Percentiles rank a stretch among this genome's conserved stretches.
These are phyloP conservation scores for Morpho achilles DNA, from an alignment of 2,888 invertebrate species.

Conservation along the genomic window DNA sequence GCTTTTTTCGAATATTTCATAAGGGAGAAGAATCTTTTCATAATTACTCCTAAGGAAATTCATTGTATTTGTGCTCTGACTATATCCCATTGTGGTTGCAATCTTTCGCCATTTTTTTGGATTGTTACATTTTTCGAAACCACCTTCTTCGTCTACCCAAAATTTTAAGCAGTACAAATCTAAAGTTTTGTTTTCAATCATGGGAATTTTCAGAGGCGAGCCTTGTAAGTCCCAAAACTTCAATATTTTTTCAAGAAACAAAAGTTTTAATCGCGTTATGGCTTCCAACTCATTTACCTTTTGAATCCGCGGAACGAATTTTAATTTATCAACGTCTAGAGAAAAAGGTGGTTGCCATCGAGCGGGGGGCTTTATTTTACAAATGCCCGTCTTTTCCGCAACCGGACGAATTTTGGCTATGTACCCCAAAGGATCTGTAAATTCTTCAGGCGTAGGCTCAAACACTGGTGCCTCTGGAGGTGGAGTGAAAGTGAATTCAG, in stretches of 20 bases:
- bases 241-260: conserved; percentile 85
- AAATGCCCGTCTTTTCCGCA: conserved; percentile 86
- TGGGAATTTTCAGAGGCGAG: conserved; percentile 81
- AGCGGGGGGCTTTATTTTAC: conserved; percentile 87
- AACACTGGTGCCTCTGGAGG: conserved; percentile 85
- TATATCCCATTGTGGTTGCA: conserved; percentile 80
- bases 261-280: conserved; percentile 84
- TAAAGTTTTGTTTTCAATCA: conserved; percentile 84
- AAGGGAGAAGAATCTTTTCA: conserved; percentile 84
- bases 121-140: conserved; percentile 78
- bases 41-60: conserved; percentile 81
- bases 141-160: conserved; percentile 78
- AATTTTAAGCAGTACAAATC: conserved; percentile 84
- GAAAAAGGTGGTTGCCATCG: conserved; percentile 90
- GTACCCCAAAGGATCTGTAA: conserved; percentile 85
- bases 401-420: conserved; percentile 85
- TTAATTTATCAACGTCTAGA: conserved; percentile 83
- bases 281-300: conserved; percentile 81
- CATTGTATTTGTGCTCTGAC: conserved; percentile 77
- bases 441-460: conserved; percentile 85
- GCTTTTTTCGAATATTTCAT: conserved; percentile 77
- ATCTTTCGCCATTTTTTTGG: conserved; percentile 85
- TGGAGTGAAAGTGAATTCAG: conserved; percentile 72
- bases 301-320: conserved; percentile 75
- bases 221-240: conserved; percentile 88